Percentiles rank a stretch among this genome's conserved stretches.
These are phyloP conservation scores for Nomada fucata DNA, from an alignment of 2,888 invertebrate species.

Conservation along the genomic window DNA sequence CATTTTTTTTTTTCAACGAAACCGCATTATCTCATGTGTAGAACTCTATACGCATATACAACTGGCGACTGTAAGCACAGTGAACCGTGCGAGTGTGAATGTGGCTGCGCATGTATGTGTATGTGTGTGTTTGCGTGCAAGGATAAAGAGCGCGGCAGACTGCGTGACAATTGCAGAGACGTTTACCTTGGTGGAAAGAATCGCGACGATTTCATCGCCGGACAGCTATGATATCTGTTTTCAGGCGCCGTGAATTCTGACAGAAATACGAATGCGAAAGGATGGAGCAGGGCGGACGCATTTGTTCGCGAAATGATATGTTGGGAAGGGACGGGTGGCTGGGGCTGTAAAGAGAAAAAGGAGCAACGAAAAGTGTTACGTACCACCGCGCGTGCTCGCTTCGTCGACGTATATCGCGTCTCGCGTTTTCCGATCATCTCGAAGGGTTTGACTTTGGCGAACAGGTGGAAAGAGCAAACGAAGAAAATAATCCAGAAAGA, in stretches of 20 bases:
- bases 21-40: constrained; percentile 59
- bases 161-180: constrained; percentile 41
- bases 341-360: background rate
- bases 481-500: background rate
- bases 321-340: background rate
- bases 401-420: constrained; percentile 43
- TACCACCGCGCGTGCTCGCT: constrained; percentile 27
- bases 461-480: background rate
- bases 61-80: constrained; percentile 40
- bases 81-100: constrained; percentile 38
- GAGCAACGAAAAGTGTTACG: background rate
- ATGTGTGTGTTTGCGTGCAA: constrained; percentile 19
- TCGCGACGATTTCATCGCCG: constrained; percentile 14
- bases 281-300: background rate
- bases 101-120: constrained; percentile 27
- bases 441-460: constrained; percentile 12
- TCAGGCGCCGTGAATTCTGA: background rate
- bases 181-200: constrained; percentile 11
- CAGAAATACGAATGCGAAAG: background rate
- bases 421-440: constrained; percentile 47
- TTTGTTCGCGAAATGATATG: too few species aligned
- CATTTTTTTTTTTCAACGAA: constrained; percentile 26
- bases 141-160: constrained; percentile 10
- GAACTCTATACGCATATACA: constrained; percentile 45
- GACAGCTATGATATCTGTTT: background rate